Percentiles rank a stretch among this genome's conserved stretches.
Evolutionary conservation across 2,113 vertebrate genomes (phyloP).

Genomic region (Charina bottae): DNA sequence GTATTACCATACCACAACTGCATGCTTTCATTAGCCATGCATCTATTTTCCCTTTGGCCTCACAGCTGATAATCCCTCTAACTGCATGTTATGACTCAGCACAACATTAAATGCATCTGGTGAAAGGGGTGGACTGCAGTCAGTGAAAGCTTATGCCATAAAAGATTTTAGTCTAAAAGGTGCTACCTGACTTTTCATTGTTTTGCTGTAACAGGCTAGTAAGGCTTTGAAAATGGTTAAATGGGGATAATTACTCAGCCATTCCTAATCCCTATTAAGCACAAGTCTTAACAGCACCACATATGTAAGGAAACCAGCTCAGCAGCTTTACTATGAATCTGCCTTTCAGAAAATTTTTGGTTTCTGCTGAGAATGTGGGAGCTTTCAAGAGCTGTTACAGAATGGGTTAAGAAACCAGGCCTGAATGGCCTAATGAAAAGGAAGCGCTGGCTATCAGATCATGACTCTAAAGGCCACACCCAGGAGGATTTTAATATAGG

Average conservation of each 20-base stretch:
- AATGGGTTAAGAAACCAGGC: neutral
- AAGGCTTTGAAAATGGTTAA: neutral
- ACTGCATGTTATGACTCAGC: neutral
- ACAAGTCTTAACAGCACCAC: neutral
- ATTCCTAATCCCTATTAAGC: neutral
- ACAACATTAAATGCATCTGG: neutral
- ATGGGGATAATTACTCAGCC: too few relatives aligned
- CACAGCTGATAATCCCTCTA: neutral
- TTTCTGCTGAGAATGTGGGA: neutral
- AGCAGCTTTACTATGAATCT: neutral
- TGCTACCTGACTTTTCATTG: neutral
- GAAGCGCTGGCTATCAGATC: too few relatives aligned
- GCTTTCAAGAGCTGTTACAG: neutral
- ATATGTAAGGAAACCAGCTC: neutral
- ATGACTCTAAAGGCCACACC: neutral
- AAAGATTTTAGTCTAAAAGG: neutral
- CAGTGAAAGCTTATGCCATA: neutral
- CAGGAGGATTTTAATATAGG: neutral
- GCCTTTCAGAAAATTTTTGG: neutral
- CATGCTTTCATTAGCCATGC: neutral
- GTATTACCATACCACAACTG: neutral
- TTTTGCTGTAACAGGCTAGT: neutral
- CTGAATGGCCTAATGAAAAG: neutral
- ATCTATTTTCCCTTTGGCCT: neutral
- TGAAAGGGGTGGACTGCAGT: neutral